Evolutionary conservation across 2,888 invertebrate genomes (phyloP).

Genomic region (Hyles lineata): DNA sequence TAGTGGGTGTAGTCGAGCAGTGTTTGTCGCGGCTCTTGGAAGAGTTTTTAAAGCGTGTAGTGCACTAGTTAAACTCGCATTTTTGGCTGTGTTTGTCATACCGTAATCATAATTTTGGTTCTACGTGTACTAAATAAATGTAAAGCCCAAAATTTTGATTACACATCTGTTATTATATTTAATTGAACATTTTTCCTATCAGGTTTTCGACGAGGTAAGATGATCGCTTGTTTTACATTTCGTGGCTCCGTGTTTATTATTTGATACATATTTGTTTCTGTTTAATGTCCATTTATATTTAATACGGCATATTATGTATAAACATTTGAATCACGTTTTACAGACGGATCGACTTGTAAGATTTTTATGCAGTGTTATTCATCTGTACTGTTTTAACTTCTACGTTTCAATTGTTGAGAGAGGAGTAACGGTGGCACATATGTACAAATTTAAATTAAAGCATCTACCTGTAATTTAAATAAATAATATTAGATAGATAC

Average conservation of each 20-base stretch:
- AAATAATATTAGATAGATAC: slow-evolving; percentile 9
- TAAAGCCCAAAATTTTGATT: slow-evolving; percentile 49
- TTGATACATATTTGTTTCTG: slow-evolving; percentile 44
- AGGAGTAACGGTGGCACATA: background rate
- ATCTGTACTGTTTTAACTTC: slow-evolving; percentile 16
- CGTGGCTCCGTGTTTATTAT: slow-evolving; percentile 54
- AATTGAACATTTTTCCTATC: slow-evolving; percentile 66
- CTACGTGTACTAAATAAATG: slow-evolving; percentile 7
- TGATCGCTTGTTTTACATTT: slow-evolving; percentile 63
- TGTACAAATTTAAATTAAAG: slow-evolving; percentile 10
- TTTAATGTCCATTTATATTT: slow-evolving; percentile 22
- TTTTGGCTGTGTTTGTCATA: slow-evolving; percentile 46
- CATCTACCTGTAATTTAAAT: slow-evolving; percentile 11
- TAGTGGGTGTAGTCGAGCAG: slow-evolving; percentile 34
- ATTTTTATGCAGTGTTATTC: slow-evolving; percentile 11
- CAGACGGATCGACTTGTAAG: slow-evolving; percentile 16
- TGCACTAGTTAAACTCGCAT: slow-evolving; percentile 40
- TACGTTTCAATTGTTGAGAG: slow-evolving; percentile 4
- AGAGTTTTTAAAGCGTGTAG: slow-evolving; percentile 38
- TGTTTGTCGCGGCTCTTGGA: background rate
- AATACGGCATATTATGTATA: slow-evolving; percentile 16
- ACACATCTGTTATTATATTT: slow-evolving; percentile 44
- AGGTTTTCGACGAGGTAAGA: slow-evolving; percentile 79
- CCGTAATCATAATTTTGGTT: slow-evolving; percentile 48
- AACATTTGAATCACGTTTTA: slow-evolving; percentile 18